These are phyloP conservation scores for Apamea crenata DNA, from an alignment of 2,888 invertebrate species.

Conservation along the genomic window DNA sequence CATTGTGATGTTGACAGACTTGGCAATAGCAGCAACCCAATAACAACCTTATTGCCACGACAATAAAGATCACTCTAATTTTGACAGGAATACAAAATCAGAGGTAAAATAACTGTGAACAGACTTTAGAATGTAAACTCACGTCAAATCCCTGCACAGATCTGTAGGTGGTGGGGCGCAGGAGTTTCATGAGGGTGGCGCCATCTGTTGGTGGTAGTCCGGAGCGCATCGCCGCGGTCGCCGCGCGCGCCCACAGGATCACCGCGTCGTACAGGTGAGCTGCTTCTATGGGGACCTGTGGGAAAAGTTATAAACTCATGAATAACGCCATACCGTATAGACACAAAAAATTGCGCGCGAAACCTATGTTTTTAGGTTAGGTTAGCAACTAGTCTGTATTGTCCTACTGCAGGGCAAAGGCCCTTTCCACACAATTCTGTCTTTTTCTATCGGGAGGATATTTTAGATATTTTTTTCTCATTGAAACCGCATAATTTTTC, in stretches of 20 bases:
- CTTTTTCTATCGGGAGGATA: too few relatives aligned
- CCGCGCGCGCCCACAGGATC: slow-evolving; percentile 95
- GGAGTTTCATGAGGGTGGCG: slow-evolving; percentile 93
- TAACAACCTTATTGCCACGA: background rate
- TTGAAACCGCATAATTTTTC: background rate
- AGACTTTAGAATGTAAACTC: slow-evolving; percentile 77
- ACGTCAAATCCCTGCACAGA: slow-evolving; percentile 95
- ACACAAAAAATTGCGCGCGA: background rate
- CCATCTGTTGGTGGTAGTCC: slow-evolving; percentile 94
- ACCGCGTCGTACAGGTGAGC: slow-evolving; percentile 97
- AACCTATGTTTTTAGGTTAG: too few relatives aligned
- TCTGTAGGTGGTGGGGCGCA: slow-evolving; percentile 94
- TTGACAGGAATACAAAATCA: background rate
- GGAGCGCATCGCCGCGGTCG: slow-evolving; percentile 93
- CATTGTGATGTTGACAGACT: background rate
- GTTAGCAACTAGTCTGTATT: too few relatives aligned
- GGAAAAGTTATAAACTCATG: background rate
- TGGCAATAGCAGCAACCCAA: background rate
- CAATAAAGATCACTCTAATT: background rate
- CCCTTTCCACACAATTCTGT: too few relatives aligned
- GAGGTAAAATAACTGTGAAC: background rate
- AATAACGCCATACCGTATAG: background rate
- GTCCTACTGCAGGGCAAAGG: background rate
- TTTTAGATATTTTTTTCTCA: background rate
- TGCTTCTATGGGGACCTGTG: slow-evolving; percentile 94